phyloP scores from a whole-genome alignment of 2,113 vertebrate species.

The Ceyx margarethae region DNA sequence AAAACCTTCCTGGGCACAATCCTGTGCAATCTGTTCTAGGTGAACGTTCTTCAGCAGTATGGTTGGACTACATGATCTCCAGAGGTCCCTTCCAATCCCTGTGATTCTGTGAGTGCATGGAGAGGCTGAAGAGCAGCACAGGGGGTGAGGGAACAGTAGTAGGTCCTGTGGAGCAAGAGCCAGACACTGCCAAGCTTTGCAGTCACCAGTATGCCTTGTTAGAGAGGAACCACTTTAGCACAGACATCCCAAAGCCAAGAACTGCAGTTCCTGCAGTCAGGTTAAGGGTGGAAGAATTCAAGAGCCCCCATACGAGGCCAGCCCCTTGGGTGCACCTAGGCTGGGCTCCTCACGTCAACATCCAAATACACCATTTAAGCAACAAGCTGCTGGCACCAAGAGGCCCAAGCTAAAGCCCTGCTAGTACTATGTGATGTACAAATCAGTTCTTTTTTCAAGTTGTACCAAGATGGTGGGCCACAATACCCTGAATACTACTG shows the following conservation, averaged over 20 bases:
- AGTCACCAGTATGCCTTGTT: fast-evolving
- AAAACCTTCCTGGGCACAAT: background rate
- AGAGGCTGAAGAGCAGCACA: background rate
- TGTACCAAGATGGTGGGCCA: background rate
- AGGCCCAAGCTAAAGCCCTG: background rate
- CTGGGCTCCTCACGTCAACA: background rate
- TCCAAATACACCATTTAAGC: background rate
- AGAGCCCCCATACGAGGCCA: background rate
- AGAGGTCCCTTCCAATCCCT: background rate
- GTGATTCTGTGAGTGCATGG: background rate
- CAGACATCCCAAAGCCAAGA: background rate
- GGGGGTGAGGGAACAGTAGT: background rate
- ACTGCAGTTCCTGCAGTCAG: background rate
- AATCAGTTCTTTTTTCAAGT: background rate
- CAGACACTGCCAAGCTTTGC: background rate
- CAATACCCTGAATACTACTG: fast-evolving
- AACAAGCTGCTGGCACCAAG: background rate
- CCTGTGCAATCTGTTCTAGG: background rate
- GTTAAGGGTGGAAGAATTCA: background rate
- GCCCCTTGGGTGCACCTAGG: background rate
- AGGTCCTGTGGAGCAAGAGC: background rate
- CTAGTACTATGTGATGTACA: background rate
- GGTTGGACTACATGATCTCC: background rate
- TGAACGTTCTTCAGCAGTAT: background rate
- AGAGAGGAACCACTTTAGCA: background rate